Base-by-base conservation (phyloP, 2,797 vertebrate genomes). In the Coilia nasus region DNA sequence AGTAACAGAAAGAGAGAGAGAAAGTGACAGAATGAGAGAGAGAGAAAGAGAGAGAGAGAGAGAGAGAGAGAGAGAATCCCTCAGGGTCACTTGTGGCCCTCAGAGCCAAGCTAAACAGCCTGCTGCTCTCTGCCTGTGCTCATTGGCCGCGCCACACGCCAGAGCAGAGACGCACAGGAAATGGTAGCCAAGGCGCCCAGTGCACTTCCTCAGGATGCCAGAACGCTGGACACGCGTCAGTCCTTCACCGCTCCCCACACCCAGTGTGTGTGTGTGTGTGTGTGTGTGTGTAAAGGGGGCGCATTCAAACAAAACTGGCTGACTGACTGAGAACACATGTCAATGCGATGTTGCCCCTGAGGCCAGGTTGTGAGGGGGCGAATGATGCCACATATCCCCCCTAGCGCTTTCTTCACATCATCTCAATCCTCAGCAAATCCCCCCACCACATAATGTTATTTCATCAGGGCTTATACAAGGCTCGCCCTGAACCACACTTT, bases 31-130 rank as follows among this genome's bases (percentile, higher is more conserved):
- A 54, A 54, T 3, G 7, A 54, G 50, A 67, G 64, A 67, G 10
- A 31, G 25, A 67, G 10, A 31, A 28, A 35, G 28, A 71, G 67
- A 71, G 31, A 44, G 71, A 75, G 31, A 75, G 67, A 41, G 31
- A 41, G 67, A 41, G 67, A 85, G 35, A 35, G 21, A 54, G 6
- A 82, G 35, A 56, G 78, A 47, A 59, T 85, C 81, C 90, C 87
- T 87, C 85, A 89, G 87, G 92, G 91, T 92, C 90, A 89, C 50
- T 86, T 60, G 47, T 86, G 89, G 87, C 89, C 78, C 85, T 86
- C 88, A 85, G 82, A 35, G 92, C 91, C 91, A 93, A 93, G 85
- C 89, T 90, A 91, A 94, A 92, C 91, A 90, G 88, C 84, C 78
- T 83, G 88, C 71, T 44, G 71, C 71, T 78, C 82, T 19, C 19